Percentiles rank a stretch among this genome's conserved stretches.
Evolutionary conservation across 1,140 invertebrate genomes (phyloP).

Genomic region (Paralvinella palmiformis): DNA sequence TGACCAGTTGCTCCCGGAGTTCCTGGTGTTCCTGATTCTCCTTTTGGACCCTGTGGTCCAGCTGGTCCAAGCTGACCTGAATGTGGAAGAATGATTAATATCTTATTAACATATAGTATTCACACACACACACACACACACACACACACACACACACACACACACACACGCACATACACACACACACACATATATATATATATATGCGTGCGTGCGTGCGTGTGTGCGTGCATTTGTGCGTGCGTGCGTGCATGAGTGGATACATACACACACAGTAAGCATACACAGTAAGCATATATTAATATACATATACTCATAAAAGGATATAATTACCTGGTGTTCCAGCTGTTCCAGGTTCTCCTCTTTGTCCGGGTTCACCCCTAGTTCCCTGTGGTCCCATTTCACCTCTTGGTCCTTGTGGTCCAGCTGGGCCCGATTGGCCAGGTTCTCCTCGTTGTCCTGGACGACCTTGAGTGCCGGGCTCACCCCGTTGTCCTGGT

Average conservation of each 20-base stretch:
- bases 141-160: no score
- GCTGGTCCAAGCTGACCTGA: slow-evolving; percentile 28
- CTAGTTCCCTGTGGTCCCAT: background rate
- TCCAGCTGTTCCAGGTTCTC: slow-evolving; percentile 3
- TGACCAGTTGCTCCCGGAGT: slow-evolving; percentile 1
- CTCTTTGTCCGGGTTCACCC: background rate
- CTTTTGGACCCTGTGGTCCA: slow-evolving; percentile 32
- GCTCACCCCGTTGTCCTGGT: slow-evolving; percentile 24
- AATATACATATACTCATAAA: background rate
- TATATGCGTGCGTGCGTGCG: no score
- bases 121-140: no score
- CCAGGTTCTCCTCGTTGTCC: slow-evolving; percentile 12
- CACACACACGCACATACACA: no score
- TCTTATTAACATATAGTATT: no score
- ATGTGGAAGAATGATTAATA: background rate
- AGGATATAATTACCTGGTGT: slow-evolving; percentile 46
- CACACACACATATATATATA: no score
- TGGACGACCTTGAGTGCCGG: slow-evolving; percentile 11
- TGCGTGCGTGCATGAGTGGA: no score
- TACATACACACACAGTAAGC: no score
- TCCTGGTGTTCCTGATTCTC: background rate
- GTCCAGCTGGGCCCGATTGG: slow-evolving; percentile 6
- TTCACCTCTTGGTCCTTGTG: slow-evolving; percentile 10
- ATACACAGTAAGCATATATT: no score
- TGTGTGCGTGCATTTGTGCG: no score